Base-by-base conservation (phyloP, 2,888 invertebrate species). In the Oxytorus armatus region DNA sequence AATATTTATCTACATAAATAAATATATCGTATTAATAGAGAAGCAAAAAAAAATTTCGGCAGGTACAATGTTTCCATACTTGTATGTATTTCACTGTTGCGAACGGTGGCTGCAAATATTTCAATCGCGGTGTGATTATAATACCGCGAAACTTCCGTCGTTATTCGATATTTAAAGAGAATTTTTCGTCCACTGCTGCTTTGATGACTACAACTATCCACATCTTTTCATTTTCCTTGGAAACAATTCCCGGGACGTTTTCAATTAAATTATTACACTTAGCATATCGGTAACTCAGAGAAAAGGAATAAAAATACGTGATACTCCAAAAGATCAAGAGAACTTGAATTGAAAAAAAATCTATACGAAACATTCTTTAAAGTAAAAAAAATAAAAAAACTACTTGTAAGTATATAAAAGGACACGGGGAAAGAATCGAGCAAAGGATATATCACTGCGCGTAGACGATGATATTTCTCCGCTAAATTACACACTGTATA, bases 221-320 rank as follows among this genome's bases (percentile, higher is more conserved):
- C 25, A 7, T 65, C 8, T 18, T 65, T 61, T 42, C 3, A 55
- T 61, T 59, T 21, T 51, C 14, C 36, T 23, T 21, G 51, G 42
- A 29, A 29, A 3, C 0, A 55, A 44, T 42, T 11, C 14, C 36
- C 23, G 3, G 65, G 14, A 8, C 42, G 39, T 65, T 53, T 59
- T 59, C 3, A 7, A 57, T 49, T 66, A 11, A 53, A 66, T 63
- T 49, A 59, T 74, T 61, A 73, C 44, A 49, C 39, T 23, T 49
- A 47, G 79, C 74, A 63, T 69, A 79, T 75, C 69, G 77, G 33
- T 72, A 21, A 53, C 23, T n/a, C n/a, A n/a, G n/a, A n/a, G n/a
- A n/a, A 23, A 14, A 25, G n/a, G 14, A 70, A 61, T 42, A 36
- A 36, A 39, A 53, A 18, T 29, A 55, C 23, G 44, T 29, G 21